Conservation (phyloP, 2,888 invertebrate species). For the Stegana nigrithorax region DNA sequence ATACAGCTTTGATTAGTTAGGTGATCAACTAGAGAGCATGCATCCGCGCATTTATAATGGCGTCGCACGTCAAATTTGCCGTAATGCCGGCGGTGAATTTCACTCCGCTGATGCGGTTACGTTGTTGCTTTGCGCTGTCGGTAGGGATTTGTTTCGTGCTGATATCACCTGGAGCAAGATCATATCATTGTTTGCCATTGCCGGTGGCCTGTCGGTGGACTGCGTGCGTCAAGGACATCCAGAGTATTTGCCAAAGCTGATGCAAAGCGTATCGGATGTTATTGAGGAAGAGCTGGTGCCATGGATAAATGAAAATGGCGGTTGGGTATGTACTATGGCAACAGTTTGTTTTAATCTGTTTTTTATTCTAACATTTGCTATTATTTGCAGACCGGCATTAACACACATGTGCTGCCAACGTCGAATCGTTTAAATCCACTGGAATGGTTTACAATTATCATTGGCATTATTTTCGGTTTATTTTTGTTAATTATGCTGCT, state of each 20-base stretch:
- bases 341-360: neutral
- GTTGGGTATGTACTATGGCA: constrained; percentile 77
- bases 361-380: neutral
- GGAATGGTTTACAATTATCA: constrained; percentile 65
- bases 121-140: constrained; percentile 74
- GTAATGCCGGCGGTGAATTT: constrained; percentile 72
- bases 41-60: constrained; percentile 81
- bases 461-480: constrained; percentile 62
- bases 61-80: constrained; percentile 79
- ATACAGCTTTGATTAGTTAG: constrained; percentile 68
- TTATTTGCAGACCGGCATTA: constrained; percentile 59
- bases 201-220: constrained; percentile 86
- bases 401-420: constrained; percentile 63
- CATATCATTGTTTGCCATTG: constrained; percentile 83
- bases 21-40: constrained; percentile 81
- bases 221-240: constrained; percentile 81
- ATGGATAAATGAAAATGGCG: constrained; percentile 87
- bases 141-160: constrained; percentile 77
- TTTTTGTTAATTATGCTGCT: constrained; percentile 61
- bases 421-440: constrained; percentile 60
- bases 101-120: constrained; percentile 69
- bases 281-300: constrained; percentile 77
- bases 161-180: constrained; percentile 86
- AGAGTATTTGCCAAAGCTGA: constrained; percentile 80
- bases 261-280: constrained; percentile 80